Evolutionary conservation across 2,888 invertebrate genomes (phyloP), one percentile per base, ranked within the genome.

Genomic region (Colostygia pectinataria): DNA sequence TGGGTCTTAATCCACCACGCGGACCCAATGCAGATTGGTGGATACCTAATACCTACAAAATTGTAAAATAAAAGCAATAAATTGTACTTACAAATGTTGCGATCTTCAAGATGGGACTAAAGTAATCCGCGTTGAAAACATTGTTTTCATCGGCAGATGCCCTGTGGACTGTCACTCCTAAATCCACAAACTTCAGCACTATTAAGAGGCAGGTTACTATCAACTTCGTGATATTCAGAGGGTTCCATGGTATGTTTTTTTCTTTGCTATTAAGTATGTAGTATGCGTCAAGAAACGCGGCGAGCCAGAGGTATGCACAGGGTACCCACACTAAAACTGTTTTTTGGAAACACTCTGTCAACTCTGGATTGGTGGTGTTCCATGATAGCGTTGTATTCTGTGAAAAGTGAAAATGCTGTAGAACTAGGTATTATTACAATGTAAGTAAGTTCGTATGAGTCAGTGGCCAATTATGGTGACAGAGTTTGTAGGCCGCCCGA

Each of bases 341-440:
- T 78, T 95, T 95, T 84, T 98, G 95, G 82, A 99, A 98, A 83
- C 99, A 99, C 74, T 92, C 92, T 55, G 98, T 96, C 61, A 99
- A 91, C 74, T 96, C 95, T 25, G 98, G 99, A 79, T 94, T 92
- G 4, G 92, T 90, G 10, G 98, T 95, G 71, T 95, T 77, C 97
- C 97, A 97, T 46, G 96, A 93, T 65, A 93, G 72, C 60, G 93
- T 91, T 59, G 83, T 74, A 86, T 97, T 94, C 98, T 98, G 90
- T 59, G 92, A 92, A 32, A 53, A 51, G 24, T 13, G n/a, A n/a
- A 29, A 12, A 20, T 20, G 4, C 20, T 6, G 20, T 20, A 15
- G 13, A n/a, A 6, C 4, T 33, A 33, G 6, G n/a, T n/a, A n/a
- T n/a, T n/a, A n/a, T n/a, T n/a, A n/a, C n/a, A n/a, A n/a, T n/a